A percentile compares a stretch with the other conserved stretches of the same genome.
These are phyloP conservation scores for Jordanella pulchra DNA, from an alignment of 2,797 vertebrate species.

Conservation along the genomic window DNA sequence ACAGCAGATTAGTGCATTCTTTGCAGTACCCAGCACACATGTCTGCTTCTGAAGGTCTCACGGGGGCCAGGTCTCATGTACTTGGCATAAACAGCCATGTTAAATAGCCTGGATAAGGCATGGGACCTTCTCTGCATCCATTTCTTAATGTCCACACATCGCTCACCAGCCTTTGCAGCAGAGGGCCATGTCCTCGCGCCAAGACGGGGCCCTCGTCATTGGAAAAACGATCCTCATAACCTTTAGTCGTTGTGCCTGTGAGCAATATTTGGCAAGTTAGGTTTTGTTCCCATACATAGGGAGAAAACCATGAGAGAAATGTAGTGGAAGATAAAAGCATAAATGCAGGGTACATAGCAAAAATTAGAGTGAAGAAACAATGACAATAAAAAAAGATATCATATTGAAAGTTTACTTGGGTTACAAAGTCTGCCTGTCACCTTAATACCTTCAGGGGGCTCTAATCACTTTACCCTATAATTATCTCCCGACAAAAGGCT, in stretches of 20 bases:
- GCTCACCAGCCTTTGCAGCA: slow-evolving; percentile 29
- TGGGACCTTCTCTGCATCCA: slow-evolving; percentile 83
- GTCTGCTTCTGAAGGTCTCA: slow-evolving; percentile 86
- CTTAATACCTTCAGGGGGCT: slow-evolving; percentile 80
- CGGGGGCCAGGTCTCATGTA: slow-evolving; percentile 73
- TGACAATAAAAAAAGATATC: slow-evolving; percentile 82
- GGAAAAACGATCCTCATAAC: slow-evolving; percentile 71
- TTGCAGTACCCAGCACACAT: slow-evolving; percentile 87
- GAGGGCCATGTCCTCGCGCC: slow-evolving; percentile 67
- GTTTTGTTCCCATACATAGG: slow-evolving; percentile 62
- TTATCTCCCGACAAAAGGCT: slow-evolving; percentile 82
- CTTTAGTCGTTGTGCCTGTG: slow-evolving; percentile 73
- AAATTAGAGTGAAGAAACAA: slow-evolving; percentile 76
- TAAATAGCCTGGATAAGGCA: slow-evolving; percentile 81
- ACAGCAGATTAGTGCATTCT: slow-evolving; percentile 92
- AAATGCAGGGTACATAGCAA: slow-evolving; percentile 63
- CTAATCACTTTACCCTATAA: slow-evolving; percentile 87
- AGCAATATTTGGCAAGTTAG: slow-evolving; percentile 73
- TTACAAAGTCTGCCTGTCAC: slow-evolving; percentile 87
- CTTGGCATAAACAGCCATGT: slow-evolving; percentile 76
- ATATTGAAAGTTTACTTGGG: slow-evolving; percentile 85
- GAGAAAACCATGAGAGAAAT: slow-evolving; percentile 38
- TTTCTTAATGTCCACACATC: slow-evolving; percentile 65
- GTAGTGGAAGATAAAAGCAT: slow-evolving; percentile 31
- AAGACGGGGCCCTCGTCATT: slow-evolving; percentile 57